phyloP scores from a whole-genome alignment of 2,888 invertebrate species.

The Pterostichus madidus region DNA sequence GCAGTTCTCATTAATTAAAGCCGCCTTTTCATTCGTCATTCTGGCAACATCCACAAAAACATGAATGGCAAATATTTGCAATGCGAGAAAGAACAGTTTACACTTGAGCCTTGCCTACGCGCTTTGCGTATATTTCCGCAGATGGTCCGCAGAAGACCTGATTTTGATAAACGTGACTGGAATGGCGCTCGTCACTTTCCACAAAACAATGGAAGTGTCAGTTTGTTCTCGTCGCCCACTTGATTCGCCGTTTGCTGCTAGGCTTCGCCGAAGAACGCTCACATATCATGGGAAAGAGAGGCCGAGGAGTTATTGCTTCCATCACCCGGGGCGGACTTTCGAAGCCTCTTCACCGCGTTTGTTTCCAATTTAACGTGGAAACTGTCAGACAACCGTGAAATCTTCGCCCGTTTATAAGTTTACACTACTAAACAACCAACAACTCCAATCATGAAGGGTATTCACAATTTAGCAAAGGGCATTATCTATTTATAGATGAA shows the following conservation, averaged over 20 bases:
- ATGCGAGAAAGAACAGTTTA: neutral
- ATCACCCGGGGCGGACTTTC: neutral
- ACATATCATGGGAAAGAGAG: slow-evolving; percentile 16
- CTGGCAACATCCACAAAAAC: no score
- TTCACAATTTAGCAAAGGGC: no score
- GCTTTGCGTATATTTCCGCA: neutral
- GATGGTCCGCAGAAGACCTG: neutral
- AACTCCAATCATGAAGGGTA: no score
- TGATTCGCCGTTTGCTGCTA: slow-evolving; percentile 25
- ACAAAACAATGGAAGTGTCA: slow-evolving; percentile 44
- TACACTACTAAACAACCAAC: no score
- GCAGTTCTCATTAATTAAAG: no score
- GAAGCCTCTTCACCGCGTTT: neutral
- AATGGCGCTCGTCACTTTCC: slow-evolving; percentile 27
- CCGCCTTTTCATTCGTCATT: no score
- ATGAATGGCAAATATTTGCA: slow-evolving; percentile 20
- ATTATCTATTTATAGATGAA: no score
- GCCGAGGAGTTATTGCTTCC: slow-evolving; percentile 21
- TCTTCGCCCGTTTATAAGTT: no score
- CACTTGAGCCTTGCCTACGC: slow-evolving; percentile 7
- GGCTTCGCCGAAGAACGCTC: slow-evolving; percentile 3
- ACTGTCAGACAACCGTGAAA: no score
- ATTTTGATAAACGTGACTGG: slow-evolving; percentile 29
- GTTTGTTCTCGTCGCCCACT: slow-evolving; percentile 46
- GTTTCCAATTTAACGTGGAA: neutral